Conservation (phyloP, 2,888 invertebrate species). For the Sturmia bella region DNA sequence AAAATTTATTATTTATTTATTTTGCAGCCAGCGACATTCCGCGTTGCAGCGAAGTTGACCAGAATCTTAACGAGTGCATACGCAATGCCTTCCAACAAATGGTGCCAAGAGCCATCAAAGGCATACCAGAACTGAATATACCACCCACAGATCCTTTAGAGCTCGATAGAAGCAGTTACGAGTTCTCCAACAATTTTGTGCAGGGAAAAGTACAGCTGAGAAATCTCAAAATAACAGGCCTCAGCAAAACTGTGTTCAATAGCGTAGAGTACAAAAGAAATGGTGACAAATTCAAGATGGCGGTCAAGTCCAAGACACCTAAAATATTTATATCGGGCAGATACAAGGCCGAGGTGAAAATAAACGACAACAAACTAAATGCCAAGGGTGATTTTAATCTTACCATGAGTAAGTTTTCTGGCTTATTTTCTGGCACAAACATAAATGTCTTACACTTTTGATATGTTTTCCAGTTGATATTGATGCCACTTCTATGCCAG, state of each 20-base stretch:
- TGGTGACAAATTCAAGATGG: slow-evolving; percentile 78
- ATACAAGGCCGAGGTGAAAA: slow-evolving; percentile 85
- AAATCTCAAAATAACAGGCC: slow-evolving; percentile 84
- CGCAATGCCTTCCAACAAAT: slow-evolving; percentile 83
- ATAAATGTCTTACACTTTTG: neutral
- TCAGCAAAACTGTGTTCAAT: slow-evolving; percentile 83
- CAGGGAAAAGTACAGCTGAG: slow-evolving; percentile 80
- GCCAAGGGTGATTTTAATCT: slow-evolving; percentile 85
- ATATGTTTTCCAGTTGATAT: slow-evolving; percentile 82
- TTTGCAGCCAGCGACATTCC: slow-evolving; percentile 81
- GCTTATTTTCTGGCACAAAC: too few species aligned
- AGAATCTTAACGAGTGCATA: slow-evolving; percentile 85
- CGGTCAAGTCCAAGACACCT: slow-evolving; percentile 81
- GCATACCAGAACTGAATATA: slow-evolving; percentile 78
- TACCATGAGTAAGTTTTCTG: slow-evolving; percentile 84
- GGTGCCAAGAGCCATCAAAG: slow-evolving; percentile 79
- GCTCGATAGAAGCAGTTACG: slow-evolving; percentile 76
- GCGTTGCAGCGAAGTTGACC: slow-evolving; percentile 83
- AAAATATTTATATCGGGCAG: slow-evolving; percentile 83
- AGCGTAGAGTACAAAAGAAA: slow-evolving; percentile 83
- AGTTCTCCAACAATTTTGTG: slow-evolving; percentile 76
- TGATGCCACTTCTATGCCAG: slow-evolving; percentile 83
- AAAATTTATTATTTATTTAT: neutral
- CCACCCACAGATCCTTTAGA: slow-evolving; percentile 80
- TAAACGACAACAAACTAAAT: slow-evolving; percentile 85